Evolutionary conservation across 2,113 vertebrate species (phyloP), one percentile per base, ranked within the genome.

Genomic region (Oryzias celebensis): DNA sequence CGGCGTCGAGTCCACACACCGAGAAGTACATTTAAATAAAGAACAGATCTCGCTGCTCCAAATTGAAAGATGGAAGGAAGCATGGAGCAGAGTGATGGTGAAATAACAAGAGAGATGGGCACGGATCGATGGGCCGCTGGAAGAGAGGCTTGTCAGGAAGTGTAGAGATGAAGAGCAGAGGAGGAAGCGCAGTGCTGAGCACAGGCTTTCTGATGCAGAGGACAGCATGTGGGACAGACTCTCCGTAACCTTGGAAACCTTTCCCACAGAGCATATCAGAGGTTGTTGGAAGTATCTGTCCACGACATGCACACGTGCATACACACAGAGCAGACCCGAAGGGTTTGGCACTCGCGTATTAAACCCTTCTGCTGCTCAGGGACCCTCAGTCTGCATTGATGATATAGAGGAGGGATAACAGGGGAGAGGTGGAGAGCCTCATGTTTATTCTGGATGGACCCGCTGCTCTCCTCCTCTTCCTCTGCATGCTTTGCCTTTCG

Each of bases 241-340:
- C 80, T 82, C 24, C 71, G 93, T 95, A 92, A 91, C 92, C 91
- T 89, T 91, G 94, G 94, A 85, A 85, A 87, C 78, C 86, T 87
- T 84, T 87, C 82, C 89, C 82, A 86, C 12, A 52, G 82, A 89
- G 91, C 89, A 81, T 87, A 90, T 92, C 88, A 83, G 83, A 77
- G 87, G 90, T 91, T 89, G 89, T 87, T 91, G 81, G 85, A 89
- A 73, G 77, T 82, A 81, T 82, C 53, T 61, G 56, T 68, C 90
- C 83, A 82, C 83, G 75, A 82, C 77, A 73, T 52, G 71, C 89
- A 88, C 90, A 90, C 82, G 86, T 83, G 80, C 87, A 83, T 75
- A 70, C 65, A 87, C 73, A 83, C 82, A 51, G 73, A 69, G 69
- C 76, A 77, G 51, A 69, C 72, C 60, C 75, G 77, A 83, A 78